Base-by-base conservation (phyloP, 2,113 vertebrate genomes). In the Accipiter cooperii region DNA sequence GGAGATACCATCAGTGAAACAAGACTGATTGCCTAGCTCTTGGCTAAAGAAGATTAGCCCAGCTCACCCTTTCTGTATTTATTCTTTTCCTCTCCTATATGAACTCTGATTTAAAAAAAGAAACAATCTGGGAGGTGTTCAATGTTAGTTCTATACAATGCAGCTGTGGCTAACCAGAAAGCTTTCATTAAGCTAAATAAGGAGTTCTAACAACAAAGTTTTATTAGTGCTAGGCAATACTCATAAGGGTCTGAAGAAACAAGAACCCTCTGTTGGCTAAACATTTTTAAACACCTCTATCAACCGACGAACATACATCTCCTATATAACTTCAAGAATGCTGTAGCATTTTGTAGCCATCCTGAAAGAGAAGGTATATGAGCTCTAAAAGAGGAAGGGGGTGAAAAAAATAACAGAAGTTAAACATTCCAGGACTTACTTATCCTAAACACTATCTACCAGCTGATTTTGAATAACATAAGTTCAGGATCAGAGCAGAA, bases 231-330 rank as follows among this genome's bases (percentile, higher is more conserved):
- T 78, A 88, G 58, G 82, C 90, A 96, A 92, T 76, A 89, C 55
- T 96, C 83, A 97, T 17, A 89, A 96, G 57, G 34, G 75, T 91
- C 71, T 82, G 51, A 91, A 93, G 88, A 79, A 97, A 84, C 14
- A 47, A 83, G 83, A 93, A 64, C 28, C 17, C 64, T 82, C 44
- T 82, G 70, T 55, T 82, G 57, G 68, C 60, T 91, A 78, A 89
- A 61, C 61, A 70, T 92, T 97, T 97, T 92, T 95, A 95, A 97
- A 96, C n/a, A 93, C 52, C 80, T 95, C 89, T 93, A 91, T 75
- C 80, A 94, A 89, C 42, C 20, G 2, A 1, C 24, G 52, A 87
- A 71, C 20, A 60, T 29, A 70, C 0, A 0, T 63, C 29, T 69
- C 38, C 38, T 68, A 24, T 57, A 47, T 10, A 49, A n/a, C 73